phyloP scores from a whole-genome alignment of 2,113 vertebrate species.

The Megaceryle maxima region DNA sequence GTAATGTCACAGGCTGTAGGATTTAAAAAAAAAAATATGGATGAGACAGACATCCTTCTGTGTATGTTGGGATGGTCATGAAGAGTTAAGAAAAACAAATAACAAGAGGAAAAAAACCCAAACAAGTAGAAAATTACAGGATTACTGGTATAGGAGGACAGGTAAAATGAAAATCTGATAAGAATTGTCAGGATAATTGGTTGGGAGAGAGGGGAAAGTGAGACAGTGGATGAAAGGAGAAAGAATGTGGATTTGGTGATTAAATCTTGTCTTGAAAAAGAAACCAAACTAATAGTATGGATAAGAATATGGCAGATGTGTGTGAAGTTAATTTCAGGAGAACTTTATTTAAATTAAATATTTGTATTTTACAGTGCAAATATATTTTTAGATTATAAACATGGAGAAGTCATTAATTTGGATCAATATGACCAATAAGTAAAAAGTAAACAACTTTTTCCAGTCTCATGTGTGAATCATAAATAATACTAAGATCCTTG shows the following conservation, averaged over 20 bases:
- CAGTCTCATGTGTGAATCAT: not conserved
- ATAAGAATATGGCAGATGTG: not conserved
- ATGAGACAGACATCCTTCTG: not conserved
- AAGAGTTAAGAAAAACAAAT: not conserved
- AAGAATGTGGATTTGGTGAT: not conserved
- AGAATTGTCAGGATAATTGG: not conserved
- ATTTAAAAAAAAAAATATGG: not conserved
- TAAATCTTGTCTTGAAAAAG: not conserved
- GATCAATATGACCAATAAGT: not conserved
- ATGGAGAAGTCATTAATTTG: conserved; percentile 33
- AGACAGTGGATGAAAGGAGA: not conserved
- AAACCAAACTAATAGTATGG: not conserved
- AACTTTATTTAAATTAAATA: not conserved
- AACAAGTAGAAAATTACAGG: not conserved
- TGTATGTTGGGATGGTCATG: not conserved
- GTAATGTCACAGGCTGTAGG: not conserved
- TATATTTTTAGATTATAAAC: conserved; percentile 21
- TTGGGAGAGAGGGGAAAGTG: not conserved
- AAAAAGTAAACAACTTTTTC: not conserved
- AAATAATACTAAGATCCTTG: not conserved
- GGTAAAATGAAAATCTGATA: not conserved
- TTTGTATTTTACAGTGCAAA: conserved; percentile 38
- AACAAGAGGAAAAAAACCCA: not conserved
- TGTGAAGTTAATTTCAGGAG: not conserved
- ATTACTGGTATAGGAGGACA: not conserved